Percentiles rank a stretch among this genome's conserved stretches.
These are phyloP conservation scores for Ataeniobius toweri DNA, from an alignment of 2,797 vertebrate genomes.

Conservation along the genomic window DNA sequence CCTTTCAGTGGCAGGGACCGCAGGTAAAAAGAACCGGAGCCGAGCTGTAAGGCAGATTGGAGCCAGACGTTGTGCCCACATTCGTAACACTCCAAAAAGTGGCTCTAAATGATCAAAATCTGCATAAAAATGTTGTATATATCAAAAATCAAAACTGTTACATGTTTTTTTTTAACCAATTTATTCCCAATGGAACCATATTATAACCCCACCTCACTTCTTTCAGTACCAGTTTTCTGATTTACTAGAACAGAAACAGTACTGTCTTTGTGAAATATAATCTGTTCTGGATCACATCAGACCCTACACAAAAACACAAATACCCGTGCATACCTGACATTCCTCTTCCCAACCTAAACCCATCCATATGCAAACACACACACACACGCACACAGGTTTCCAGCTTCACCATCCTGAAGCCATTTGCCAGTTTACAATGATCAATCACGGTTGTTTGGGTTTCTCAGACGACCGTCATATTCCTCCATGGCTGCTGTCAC, in stretches of 20 bases:
- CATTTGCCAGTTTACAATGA: constrained; percentile 60
- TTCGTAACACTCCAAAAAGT: not conserved
- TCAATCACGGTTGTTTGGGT: constrained; percentile 61
- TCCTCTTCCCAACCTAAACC: constrained; percentile 19
- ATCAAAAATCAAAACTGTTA: not conserved
- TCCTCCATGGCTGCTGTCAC: constrained; percentile 52
- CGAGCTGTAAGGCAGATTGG: not conserved
- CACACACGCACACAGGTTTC: constrained; percentile 8
- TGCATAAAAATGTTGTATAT: not conserved
- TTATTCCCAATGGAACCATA: too few relatives aligned
- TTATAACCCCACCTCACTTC: not conserved
- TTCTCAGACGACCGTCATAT: constrained; percentile 57
- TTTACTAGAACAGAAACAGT: not conserved
- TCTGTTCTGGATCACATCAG: constrained; percentile 10
- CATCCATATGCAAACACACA: not conserved
- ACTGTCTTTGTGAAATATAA: not conserved
- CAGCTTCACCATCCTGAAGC: constrained; percentile 45
- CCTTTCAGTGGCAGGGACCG: constrained; percentile 96
- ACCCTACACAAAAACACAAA: constrained; percentile 5
- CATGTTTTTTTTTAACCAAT: not conserved
- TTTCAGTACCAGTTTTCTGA: not conserved
- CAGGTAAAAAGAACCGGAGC: constrained; percentile 85
- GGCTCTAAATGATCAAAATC: not conserved
- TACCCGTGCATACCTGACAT: constrained; percentile 17
- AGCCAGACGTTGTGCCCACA: not conserved